These are phyloP conservation scores for Drosophila robusta DNA, from an alignment of 2,888 invertebrate genomes.

Conservation along the genomic window DNA sequence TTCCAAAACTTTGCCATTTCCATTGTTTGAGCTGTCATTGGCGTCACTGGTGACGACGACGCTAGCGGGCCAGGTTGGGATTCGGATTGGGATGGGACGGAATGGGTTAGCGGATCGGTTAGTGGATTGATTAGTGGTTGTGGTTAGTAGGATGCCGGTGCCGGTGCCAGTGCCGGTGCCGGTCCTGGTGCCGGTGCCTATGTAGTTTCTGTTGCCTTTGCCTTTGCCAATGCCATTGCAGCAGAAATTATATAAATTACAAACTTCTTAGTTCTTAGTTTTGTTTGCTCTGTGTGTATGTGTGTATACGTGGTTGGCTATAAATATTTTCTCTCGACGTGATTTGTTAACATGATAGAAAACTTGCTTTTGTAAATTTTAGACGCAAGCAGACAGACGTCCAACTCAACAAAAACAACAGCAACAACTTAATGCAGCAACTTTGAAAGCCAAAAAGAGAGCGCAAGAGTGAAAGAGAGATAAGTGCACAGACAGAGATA, in stretches of 20 bases:
- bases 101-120: conserved; percentile 40
- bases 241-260: conserved; percentile 77
- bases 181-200: conserved; percentile 14
- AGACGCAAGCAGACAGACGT: conserved; percentile 50
- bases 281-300: conserved; percentile 26
- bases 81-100: not conserved
- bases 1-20: conserved; percentile 67
- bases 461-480: not conserved
- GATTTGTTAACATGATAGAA: conserved; percentile 82
- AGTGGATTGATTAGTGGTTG: conserved; percentile 56
- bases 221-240: conserved; percentile 49
- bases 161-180: conserved; percentile 9
- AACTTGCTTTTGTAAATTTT: conserved; percentile 69
- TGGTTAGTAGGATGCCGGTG: conserved; percentile 17
- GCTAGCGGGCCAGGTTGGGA: not conserved
- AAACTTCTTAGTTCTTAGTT: conserved; percentile 67
- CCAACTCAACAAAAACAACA: conserved; percentile 19
- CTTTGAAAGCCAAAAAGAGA: conserved; percentile 27
- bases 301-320: conserved; percentile 24
- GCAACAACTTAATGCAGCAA: conserved; percentile 51
- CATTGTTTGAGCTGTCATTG: conserved; percentile 75
- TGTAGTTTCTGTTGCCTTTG: conserved; percentile 24
- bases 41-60: conserved; percentile 28
- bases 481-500: not conserved
- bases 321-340: conserved; percentile 65